Evolutionary conservation across 2,113 vertebrate species (phyloP).

Genomic region (Neopipo cinnamomea): DNA sequence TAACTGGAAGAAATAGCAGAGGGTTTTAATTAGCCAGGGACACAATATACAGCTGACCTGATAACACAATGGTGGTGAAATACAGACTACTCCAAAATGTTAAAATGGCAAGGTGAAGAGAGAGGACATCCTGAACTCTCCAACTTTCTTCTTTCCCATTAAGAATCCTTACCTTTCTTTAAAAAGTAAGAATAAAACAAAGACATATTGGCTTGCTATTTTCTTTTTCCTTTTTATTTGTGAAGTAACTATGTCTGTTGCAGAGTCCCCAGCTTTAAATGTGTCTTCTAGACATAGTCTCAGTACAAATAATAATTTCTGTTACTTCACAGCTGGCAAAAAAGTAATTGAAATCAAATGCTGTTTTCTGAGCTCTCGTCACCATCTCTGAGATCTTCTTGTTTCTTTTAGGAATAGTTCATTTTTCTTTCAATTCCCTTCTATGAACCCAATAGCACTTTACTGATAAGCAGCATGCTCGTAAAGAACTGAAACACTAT

Average conservation of each 20-base stretch:
- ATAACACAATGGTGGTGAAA: background rate
- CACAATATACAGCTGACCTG: background rate
- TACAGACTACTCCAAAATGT: background rate
- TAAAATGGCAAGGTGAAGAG: background rate
- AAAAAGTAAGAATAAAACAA: background rate
- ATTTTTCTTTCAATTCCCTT: background rate
- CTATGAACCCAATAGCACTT: background rate
- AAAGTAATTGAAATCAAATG: background rate
- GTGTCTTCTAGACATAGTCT: background rate
- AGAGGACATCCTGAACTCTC: background rate
- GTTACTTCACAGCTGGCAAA: background rate
- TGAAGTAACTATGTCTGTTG: background rate
- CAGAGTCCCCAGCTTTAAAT: background rate
- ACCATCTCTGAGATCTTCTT: background rate
- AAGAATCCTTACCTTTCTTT: background rate
- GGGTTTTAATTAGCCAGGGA: background rate
- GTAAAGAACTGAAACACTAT: background rate
- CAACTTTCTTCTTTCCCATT: background rate
- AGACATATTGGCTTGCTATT: background rate
- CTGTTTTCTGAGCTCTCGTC: background rate
- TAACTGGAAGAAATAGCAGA: background rate
- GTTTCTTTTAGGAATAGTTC: background rate
- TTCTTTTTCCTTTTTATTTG: background rate
- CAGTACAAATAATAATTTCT: background rate
- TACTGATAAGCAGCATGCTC: background rate